phyloP scores from a whole-genome alignment of 2,113 vertebrate genomes.

The Chrysochloris asiatica region DNA sequence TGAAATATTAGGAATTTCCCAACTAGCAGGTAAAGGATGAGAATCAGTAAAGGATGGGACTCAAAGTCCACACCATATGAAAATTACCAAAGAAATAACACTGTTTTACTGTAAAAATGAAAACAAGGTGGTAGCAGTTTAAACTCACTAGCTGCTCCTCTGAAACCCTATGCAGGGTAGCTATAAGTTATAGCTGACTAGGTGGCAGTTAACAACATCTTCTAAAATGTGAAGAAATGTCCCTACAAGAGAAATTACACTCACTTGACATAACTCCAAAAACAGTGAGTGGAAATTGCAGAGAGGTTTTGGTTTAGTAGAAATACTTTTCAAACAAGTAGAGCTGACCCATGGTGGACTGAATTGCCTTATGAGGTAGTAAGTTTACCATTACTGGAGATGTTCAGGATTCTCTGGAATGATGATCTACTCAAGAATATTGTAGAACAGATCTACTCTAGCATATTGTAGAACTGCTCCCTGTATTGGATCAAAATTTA shows the following conservation, averaged over 20 bases:
- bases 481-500: constrained; percentile 10
- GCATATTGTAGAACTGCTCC: neutral
- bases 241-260: neutral
- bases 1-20: neutral
- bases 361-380: neutral
- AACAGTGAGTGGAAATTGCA: neutral
- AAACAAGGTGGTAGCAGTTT: too few relatives aligned
- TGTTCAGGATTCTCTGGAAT: neutral
- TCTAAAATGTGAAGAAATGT: neutral
- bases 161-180: too few relatives aligned
- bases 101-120: neutral
- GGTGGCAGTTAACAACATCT: too few relatives aligned
- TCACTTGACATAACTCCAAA: neutral
- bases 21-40: neutral
- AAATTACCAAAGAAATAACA: neutral
- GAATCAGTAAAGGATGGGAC: neutral
- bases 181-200: too few relatives aligned
- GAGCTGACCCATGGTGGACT: neutral
- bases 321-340: neutral
- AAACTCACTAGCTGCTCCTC: too few relatives aligned
- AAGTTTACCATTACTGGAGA: neutral
- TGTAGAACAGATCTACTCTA: neutral
- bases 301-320: neutral
- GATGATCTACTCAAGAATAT: neutral
- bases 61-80: neutral